These are phyloP conservation scores for Xyliphius kryptos DNA, from an alignment of 2,113 vertebrate genomes.

Conservation along the genomic window DNA sequence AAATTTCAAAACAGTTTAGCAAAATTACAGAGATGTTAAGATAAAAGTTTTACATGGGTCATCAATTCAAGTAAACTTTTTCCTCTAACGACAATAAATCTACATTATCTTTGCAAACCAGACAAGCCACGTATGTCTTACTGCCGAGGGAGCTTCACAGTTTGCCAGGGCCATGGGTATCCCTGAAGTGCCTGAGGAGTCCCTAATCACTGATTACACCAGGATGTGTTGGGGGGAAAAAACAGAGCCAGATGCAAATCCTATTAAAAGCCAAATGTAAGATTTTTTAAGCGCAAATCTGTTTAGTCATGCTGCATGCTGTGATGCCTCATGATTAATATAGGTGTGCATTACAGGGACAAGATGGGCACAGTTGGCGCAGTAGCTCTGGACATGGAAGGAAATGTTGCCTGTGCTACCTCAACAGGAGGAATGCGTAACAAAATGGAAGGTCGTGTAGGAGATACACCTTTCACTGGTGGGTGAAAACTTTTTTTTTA, in stretches of 20 bases:
- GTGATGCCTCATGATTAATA: background rate
- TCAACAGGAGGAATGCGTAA: conserved; percentile 76
- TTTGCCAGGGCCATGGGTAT: conserved; percentile 80
- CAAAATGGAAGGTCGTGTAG: conserved; percentile 76
- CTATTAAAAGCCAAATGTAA: conserved; percentile 70
- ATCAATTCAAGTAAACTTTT: too few relatives aligned
- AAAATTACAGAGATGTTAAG: too few relatives aligned
- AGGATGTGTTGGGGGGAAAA: conserved; percentile 73
- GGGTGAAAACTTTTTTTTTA: too few relatives aligned
- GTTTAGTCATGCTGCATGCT: too few relatives aligned
- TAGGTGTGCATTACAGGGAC: conserved; percentile 60
- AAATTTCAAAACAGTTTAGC: too few relatives aligned
- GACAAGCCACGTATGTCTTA: conserved; percentile 80
- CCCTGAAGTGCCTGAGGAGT: conserved; percentile 67
- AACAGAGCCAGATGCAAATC: conserved; percentile 58
- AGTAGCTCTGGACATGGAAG: conserved; percentile 70
- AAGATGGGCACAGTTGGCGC: conserved; percentile 78
- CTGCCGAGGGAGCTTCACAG: conserved; percentile 71
- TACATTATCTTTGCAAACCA: too few relatives aligned
- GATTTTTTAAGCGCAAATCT: too few relatives aligned
- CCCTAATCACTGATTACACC: conserved; percentile 77
- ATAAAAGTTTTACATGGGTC: too few relatives aligned
- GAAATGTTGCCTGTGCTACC: conserved; percentile 72
- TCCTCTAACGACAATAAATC: too few relatives aligned
- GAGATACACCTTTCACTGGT: conserved; percentile 77